Evolutionary conservation across 2,888 invertebrate genomes (phyloP).

Genomic region (Nipponacmea schrenckii): DNA sequence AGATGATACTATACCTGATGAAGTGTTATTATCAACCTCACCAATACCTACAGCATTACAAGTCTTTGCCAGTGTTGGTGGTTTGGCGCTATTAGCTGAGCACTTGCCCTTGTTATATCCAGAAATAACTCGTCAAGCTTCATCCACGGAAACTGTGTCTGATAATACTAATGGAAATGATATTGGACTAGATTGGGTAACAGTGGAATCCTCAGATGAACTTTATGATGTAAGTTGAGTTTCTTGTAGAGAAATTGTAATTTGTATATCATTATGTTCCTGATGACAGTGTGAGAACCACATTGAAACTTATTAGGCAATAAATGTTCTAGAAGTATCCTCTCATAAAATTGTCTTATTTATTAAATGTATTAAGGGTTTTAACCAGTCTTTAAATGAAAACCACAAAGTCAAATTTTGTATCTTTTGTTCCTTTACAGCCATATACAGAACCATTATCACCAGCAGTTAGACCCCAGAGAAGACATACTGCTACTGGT

Average conservation of each 20-base stretch:
- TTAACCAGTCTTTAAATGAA: no score
- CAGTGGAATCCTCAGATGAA: slow-evolving; percentile 70
- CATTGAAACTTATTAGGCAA: no score
- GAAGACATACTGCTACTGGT: slow-evolving; percentile 31
- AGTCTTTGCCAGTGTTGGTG: slow-evolving; percentile 88
- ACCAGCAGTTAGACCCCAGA: slow-evolving; percentile 44
- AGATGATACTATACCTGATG: slow-evolving; percentile 51
- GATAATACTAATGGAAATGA: slow-evolving; percentile 34
- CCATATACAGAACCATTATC: slow-evolving; percentile 47
- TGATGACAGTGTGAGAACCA: no score
- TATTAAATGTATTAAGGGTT: no score
- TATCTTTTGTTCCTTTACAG: slow-evolving; percentile 18
- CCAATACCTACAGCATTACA: slow-evolving; percentile 75
- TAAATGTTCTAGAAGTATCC: no score
- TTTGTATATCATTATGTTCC: no score
- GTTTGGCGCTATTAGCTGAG: slow-evolving; percentile 87
- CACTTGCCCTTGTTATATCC: slow-evolving; percentile 90
- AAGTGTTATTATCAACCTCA: slow-evolving; percentile 52
- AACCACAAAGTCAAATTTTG: no score
- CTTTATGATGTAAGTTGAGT: slow-evolving; percentile 48
- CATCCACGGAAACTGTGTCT: slow-evolving; percentile 28
- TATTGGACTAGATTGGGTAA: slow-evolving; percentile 70
- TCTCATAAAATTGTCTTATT: no score
- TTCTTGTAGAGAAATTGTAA: neutral
- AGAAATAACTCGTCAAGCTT: slow-evolving; percentile 74